Evolutionary conservation across 1,140 invertebrate genomes (phyloP), one percentile per base, ranked within the genome.

Genomic region (Leptopilina clavipes): DNA sequence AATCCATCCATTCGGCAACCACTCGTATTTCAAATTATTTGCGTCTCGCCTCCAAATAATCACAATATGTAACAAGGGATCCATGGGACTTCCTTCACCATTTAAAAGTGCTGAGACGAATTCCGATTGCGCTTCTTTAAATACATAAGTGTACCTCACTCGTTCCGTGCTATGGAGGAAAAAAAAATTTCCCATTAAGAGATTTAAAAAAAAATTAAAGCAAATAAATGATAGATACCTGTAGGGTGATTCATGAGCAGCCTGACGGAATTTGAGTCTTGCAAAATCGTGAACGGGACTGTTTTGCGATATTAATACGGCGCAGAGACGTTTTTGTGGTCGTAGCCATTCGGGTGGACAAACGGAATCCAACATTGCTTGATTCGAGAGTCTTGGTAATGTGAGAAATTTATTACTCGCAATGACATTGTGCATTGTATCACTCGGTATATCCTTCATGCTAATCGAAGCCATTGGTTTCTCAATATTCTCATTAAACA

Each of bases 1-100:
- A 22, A 92, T 86, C 88, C 86, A 89, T 12, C 77, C 82, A 77
- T 85, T 86, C 76, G 83, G 86, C 70, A 90, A 87, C 97, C 97
- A 98, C 85, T 98, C 96, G 86, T 98, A 98, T 85, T 96, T 96
- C n/a, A 98, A 90, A 74, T 95, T 94, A 19, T 94, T 94, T 17
- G 93, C 92, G 87, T 98, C 96, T 56, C 95, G 92, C 18, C 97
- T 92, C 97, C 97, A 98, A 77, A 99, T 94, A 40, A 98, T 94
- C 0, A 97, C 96, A 59, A 97, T 93, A 52, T 94, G 93, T 59
- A 95, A 88, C 37, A 94, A 87, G 48, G 94, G 92, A 77, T 95
- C 93, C 76, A 90, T 88, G 71, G 90, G 91, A 78, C 87, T 91
- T 11, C 91, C 89, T 83, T 92, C 92, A 37, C 94, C 93, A 81